Conservation (phyloP, 2,888 invertebrate species). For the Orgyia antiqua region DNA sequence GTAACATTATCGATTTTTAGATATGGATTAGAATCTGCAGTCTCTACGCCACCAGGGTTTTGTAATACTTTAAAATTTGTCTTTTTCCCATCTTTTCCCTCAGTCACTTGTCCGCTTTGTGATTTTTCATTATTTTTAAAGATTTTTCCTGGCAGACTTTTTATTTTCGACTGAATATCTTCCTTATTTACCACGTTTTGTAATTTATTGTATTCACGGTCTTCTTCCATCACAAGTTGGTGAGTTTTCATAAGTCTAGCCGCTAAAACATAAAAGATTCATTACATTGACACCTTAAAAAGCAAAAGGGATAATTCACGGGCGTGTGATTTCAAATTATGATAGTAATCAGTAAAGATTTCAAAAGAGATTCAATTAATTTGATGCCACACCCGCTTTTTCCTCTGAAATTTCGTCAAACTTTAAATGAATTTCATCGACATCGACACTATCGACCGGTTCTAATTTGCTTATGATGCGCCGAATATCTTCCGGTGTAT, state of each 20-base stretch:
- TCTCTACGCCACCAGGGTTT: neutral
- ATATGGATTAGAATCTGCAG: conserved; percentile 1
- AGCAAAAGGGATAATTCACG: no score
- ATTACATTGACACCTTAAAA: no score
- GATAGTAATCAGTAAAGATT: no score
- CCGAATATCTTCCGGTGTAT: conserved; percentile 15
- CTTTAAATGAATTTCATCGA: conserved; percentile 6
- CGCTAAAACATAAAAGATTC: conserved; percentile 1
- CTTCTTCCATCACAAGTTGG: neutral
- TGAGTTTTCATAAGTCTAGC: neutral
- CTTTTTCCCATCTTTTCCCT: neutral
- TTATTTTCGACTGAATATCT: neutral
- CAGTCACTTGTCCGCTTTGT: no score
- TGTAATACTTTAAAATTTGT: neutral
- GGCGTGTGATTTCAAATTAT: no score
- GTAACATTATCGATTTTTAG: conserved; percentile 4
- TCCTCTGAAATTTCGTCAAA: conserved; percentile 9
- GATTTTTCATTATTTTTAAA: neutral
- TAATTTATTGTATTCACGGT: neutral
- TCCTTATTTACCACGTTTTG: neutral
- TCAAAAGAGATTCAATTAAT: no score
- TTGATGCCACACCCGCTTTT: no score
- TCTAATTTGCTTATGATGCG: conserved; percentile 25
- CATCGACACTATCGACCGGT: conserved; percentile 16
- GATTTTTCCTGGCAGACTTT: no score